Conservation (phyloP, 1,140 invertebrate genomes). For the Arctopsyche grandis region DNA sequence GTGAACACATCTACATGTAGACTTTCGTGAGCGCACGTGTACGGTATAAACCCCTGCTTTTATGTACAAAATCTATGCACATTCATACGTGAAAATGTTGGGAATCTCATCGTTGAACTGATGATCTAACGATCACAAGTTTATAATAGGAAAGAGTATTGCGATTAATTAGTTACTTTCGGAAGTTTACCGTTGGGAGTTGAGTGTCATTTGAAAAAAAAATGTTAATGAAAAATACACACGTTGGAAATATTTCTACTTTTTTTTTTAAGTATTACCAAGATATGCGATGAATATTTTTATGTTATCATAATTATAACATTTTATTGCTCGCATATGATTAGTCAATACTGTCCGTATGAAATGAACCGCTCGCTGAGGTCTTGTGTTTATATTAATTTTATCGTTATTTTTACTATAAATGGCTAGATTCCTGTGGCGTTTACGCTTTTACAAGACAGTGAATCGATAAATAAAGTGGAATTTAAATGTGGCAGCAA, state of each 20-base stretch:
- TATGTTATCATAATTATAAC: background rate
- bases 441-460: no score
- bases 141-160: background rate
- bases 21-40: background rate
- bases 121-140: background rate
- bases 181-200: constrained; percentile 6
- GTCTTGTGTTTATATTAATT: background rate
- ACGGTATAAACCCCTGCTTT: background rate
- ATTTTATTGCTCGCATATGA: background rate
- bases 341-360: background rate
- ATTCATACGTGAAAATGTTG: background rate
- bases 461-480: no score
- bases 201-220: no score
- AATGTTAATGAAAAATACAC: no score
- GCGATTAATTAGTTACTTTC: constrained; percentile 4
- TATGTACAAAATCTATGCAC: background rate
- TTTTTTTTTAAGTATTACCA: no score
- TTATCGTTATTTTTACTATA: background rate
- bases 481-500: no score
- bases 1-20: background rate
- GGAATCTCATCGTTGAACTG: background rate
- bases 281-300: no score
- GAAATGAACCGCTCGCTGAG: no score
- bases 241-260: no score
- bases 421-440: background rate